Evolutionary conservation across 2,113 vertebrate species (phyloP).

Genomic region (Nicator chloris): DNA sequence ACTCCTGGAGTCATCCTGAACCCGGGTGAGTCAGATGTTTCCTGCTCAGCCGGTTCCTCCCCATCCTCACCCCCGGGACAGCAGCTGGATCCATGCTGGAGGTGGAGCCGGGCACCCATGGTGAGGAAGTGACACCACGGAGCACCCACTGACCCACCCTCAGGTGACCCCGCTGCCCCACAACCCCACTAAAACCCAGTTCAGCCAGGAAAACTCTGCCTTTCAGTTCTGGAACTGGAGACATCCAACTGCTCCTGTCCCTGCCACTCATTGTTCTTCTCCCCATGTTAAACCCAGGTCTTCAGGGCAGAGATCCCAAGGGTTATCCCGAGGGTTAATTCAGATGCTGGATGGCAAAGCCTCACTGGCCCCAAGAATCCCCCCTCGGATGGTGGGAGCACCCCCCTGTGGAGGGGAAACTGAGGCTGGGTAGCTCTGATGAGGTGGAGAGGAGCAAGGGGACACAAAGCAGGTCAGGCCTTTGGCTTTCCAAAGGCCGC

Average conservation of each 20-base stretch:
- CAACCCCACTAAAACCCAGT: not conserved
- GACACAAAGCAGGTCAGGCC: no score
- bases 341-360: not conserved
- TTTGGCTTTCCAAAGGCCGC: rapidly evolving
- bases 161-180: not conserved
- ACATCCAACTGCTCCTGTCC: not conserved
- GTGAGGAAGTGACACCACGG: not conserved
- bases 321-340: no score
- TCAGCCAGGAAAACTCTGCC: not conserved
- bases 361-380: rapidly evolving
- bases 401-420: rapidly evolving
- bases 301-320: rapidly evolving
- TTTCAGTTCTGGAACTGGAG: not conserved
- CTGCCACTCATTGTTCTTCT: not conserved
- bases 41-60: constrained; percentile 64
- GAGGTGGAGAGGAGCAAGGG: not conserved
- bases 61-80: not conserved
- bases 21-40: constrained; percentile 65
- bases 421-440: not conserved
- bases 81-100: not conserved
- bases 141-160: not conserved
- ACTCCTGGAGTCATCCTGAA: constrained; percentile 33
- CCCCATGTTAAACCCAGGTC: not conserved
- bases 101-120: not conserved
- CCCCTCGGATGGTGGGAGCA: not conserved